These are phyloP conservation scores for Archips xylosteana DNA, from an alignment of 2,888 invertebrate genomes.

Conservation along the genomic window DNA sequence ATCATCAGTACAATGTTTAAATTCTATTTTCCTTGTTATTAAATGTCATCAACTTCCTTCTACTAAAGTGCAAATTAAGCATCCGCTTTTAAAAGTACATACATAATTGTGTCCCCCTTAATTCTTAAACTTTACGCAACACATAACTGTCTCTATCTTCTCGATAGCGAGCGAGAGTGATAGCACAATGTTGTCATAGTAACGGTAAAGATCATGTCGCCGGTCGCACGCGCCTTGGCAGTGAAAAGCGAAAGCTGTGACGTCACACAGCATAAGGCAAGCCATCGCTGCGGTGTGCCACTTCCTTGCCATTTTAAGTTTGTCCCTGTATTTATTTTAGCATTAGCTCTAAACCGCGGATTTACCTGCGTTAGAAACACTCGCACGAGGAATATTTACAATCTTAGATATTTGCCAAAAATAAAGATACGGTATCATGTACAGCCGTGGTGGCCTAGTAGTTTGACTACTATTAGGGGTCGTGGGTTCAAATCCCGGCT, in stretches of 20 bases:
- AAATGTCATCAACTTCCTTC: not conserved
- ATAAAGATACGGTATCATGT: too few species aligned
- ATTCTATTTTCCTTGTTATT: too few species aligned
- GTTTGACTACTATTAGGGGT: too few species aligned
- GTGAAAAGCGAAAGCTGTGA: conserved; percentile 81
- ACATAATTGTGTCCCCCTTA: not conserved
- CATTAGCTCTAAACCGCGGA: too few species aligned
- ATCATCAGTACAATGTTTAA: too few species aligned
- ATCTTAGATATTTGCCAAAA: too few species aligned
- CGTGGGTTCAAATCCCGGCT: too few species aligned
- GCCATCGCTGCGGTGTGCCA: conserved; percentile 35
- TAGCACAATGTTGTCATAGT: conserved; percentile 10
- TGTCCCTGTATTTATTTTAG: not conserved
- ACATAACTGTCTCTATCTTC: not conserved
- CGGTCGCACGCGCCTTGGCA: conserved; percentile 72
- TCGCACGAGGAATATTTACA: too few species aligned
- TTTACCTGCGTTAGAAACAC: too few species aligned
- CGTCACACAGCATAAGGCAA: conserved; percentile 50
- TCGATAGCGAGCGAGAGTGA: conserved; percentile 3
- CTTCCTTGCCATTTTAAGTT: conserved; percentile 26
- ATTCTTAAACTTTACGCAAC: not conserved
- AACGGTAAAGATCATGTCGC: conserved; percentile 40
- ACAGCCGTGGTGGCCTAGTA: too few species aligned
- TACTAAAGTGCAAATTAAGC: not conserved
- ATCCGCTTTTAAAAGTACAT: not conserved